Evolutionary conservation across 2,113 vertebrate species (phyloP), one percentile per base, ranked within the genome.

Genomic region (Chaenogobius annularis): DNA sequence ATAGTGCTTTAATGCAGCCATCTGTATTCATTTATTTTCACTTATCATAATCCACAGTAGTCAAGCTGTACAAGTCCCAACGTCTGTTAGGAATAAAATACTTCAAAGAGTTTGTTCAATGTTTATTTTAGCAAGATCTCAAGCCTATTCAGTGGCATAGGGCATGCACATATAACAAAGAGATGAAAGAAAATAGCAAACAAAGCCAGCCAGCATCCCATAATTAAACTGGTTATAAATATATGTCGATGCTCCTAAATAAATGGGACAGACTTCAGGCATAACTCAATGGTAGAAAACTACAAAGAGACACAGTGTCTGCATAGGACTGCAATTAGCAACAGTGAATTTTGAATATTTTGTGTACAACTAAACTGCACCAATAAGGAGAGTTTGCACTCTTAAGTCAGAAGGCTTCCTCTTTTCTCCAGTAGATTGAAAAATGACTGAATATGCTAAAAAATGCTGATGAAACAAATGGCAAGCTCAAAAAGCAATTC

Each of bases 401-500:
- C 69, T 67, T 61, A 79, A 31, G 73, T 78, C 77, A 86, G 83
- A 80, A 82, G 81, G 83, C 75, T 65, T 55, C 79, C 69, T 74
- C 84, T 87, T 82, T 73, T 79, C 77, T 83, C 83, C 84, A 80
- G 80, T 78, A 80, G 82, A 84, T 74, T 86, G 85, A 86, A 84
- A 85, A 89, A 87, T 85, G 70, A 82, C 73, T 61, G 68, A 67
- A 69, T 66, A 65, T 85, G 67, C 79, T 44, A 63, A 75, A 72
- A 89, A 83, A 77, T 75, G 82, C 75, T 85, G 87, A 85, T 88
- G 84, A 83, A 84, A 85, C 80, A 85, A 87, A 90, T 87, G 75
- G 80, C 73, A 73, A 79, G 73, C 68, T 62, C 22, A 47, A 75
- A 65, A 73, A n/a, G 81, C 74, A 75, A 79, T 87, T 85, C 77